Percentiles rank a stretch among this genome's conserved stretches.
phyloP scores from a whole-genome alignment of 1,140 invertebrate species.

The Drepana arcuata region DNA sequence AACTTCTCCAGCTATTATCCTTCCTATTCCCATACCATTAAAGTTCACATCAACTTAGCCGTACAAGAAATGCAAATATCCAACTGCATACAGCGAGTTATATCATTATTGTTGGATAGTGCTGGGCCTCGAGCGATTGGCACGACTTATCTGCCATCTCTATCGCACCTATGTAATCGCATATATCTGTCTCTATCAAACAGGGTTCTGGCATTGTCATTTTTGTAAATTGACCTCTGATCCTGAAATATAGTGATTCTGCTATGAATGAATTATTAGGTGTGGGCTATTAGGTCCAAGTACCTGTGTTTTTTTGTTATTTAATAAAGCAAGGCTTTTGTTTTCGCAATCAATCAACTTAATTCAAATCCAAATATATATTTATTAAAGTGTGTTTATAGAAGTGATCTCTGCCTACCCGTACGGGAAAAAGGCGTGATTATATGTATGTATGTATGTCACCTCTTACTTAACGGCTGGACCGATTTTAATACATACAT shows the following conservation, averaged over 20 bases:
- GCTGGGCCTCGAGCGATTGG: conserved; percentile 36
- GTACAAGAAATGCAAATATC: background rate
- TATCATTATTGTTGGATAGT: conserved; percentile 34
- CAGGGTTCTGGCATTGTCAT: conserved; percentile 44
- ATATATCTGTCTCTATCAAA: conserved; percentile 22
- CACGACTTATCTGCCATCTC: conserved; percentile 18
- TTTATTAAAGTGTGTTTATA: too few relatives aligned
- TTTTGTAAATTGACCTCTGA: conserved; percentile 58
- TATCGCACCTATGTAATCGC: conserved; percentile 7
- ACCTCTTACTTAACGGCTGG: too few relatives aligned
- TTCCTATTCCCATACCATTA: conserved; percentile 7
- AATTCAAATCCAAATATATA: too few relatives aligned
- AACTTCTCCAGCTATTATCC: background rate
- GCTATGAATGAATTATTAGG: conserved; percentile 40
- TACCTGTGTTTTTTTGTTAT: too few relatives aligned
- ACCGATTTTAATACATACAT: too few relatives aligned
- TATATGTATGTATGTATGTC: too few relatives aligned
- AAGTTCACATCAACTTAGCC: background rate
- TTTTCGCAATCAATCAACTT: too few relatives aligned
- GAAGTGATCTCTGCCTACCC: too few relatives aligned
- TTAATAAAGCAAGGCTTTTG: too few relatives aligned
- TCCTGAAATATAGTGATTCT: conserved; percentile 44
- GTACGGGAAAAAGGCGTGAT: too few relatives aligned
- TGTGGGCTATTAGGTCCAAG: too few relatives aligned
- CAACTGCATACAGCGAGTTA: conserved; percentile 3